Evolutionary conservation across 2,888 invertebrate genomes (phyloP).

Genomic region (Smittia sp.): DNA sequence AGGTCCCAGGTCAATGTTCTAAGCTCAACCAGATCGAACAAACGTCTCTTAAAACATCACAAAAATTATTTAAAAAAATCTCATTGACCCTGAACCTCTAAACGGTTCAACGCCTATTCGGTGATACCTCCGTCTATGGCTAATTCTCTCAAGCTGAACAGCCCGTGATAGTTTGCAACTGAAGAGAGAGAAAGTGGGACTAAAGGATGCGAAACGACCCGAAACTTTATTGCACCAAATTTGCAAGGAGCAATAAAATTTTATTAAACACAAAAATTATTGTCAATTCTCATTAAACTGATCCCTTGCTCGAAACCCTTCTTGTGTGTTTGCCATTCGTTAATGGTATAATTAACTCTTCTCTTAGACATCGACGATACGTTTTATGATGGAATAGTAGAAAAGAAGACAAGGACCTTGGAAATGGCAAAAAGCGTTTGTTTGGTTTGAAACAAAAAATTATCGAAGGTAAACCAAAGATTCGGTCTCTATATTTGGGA

Average conservation of each 20-base stretch:
- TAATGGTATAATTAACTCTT: conserved; percentile 24
- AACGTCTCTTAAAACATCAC: too few relatives aligned
- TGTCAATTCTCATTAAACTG: conserved; percentile 33
- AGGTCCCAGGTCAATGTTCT: too few relatives aligned
- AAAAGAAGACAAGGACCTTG: conserved; percentile 11
- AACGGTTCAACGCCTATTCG: too few relatives aligned
- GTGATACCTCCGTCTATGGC: too few relatives aligned
- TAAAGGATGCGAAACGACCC: too few relatives aligned
- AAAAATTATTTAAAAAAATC: too few relatives aligned
- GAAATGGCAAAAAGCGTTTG: not conserved
- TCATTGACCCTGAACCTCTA: too few relatives aligned
- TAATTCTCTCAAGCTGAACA: too few relatives aligned
- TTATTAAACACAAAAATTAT: conserved; percentile 31
- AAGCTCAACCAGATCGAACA: too few relatives aligned
- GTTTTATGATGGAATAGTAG: not conserved
- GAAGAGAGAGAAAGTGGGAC: too few relatives aligned
- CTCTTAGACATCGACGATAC: not conserved
- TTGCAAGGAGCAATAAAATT: conserved; percentile 29
- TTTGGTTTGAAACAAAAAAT: not conserved
- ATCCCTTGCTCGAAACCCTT: conserved; percentile 20
- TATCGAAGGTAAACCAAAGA: conserved; percentile 18
- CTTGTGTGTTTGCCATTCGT: not conserved
- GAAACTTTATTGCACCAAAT: not conserved
- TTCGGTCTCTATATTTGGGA: not conserved
- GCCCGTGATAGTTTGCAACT: too few relatives aligned